A percentile compares a stretch with the other conserved stretches of the same genome.
phyloP scores from a whole-genome alignment of 1,140 invertebrate genomes.

The Cydia strobilella region DNA sequence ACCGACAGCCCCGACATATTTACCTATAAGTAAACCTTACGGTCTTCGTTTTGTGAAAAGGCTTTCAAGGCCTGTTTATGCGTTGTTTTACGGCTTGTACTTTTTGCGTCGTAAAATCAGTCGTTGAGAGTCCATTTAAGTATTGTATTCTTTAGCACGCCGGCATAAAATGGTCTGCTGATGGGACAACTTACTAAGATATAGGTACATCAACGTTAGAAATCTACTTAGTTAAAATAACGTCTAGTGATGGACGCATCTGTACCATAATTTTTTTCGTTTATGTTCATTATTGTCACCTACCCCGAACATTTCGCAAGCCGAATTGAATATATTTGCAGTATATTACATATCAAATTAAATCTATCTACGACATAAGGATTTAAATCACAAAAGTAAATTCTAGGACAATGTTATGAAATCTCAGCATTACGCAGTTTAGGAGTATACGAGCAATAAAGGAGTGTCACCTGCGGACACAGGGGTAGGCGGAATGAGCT shows the following conservation, averaged over 20 bases:
- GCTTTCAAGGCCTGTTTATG: constrained; percentile 21
- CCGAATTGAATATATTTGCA: neutral
- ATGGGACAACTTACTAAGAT: neutral
- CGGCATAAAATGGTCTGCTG: neutral
- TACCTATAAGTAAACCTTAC: constrained; percentile 38
- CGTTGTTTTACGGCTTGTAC: constrained; percentile 30
- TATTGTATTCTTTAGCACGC: constrained; percentile 13
- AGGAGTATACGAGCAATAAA: constrained; percentile 21
- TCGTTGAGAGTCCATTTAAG: constrained; percentile 18
- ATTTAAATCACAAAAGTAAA: neutral
- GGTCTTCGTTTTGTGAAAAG: constrained; percentile 19
- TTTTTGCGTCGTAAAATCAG: constrained; percentile 16
- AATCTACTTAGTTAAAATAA: neutral
- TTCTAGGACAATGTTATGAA: neutral
- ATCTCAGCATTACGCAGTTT: constrained; percentile 28
- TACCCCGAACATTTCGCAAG: neutral
- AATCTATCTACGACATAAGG: neutral
- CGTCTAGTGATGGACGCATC: neutral
- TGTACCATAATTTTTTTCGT: too few relatives aligned
- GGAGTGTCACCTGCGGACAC: constrained; percentile 29
- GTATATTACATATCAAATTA: neutral
- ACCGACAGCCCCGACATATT: constrained; percentile 37
- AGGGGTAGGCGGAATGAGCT: constrained; percentile 22
- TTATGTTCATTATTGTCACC: too few relatives aligned
- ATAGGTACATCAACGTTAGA: neutral